Percentiles rank a stretch among this genome's conserved stretches.
These are phyloP conservation scores for Rhynchomys soricoides DNA, from an alignment of 2,113 vertebrate species.

Conservation along the genomic window DNA sequence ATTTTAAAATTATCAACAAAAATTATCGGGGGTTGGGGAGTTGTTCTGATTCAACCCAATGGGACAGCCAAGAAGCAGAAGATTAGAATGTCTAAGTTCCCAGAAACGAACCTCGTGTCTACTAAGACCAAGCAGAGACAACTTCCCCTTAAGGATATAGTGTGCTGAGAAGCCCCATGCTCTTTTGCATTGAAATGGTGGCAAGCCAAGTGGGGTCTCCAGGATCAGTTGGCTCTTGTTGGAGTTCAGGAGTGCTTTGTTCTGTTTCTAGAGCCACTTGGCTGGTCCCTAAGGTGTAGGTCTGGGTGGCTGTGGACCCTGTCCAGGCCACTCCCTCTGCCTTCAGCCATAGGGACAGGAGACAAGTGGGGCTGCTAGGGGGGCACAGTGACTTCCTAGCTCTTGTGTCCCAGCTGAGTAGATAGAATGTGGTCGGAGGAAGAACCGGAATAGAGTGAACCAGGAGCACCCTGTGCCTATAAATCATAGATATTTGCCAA, in stretches of 20 bases:
- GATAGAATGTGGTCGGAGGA: background rate
- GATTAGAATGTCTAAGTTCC: background rate
- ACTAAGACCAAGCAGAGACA: background rate
- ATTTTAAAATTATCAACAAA: background rate
- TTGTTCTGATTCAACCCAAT: constrained; percentile 19
- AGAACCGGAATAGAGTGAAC: background rate
- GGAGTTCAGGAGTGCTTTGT: too few relatives aligned
- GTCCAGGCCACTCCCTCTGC: accelerated
- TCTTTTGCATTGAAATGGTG: background rate
- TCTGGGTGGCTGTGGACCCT: background rate
- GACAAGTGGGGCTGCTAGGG: too few relatives aligned
- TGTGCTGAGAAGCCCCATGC: background rate
- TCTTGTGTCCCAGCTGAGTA: background rate
- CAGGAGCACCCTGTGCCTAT: background rate
- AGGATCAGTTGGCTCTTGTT: background rate
- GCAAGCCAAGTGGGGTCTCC: accelerated
- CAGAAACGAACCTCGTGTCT: background rate
- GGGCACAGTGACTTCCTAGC: background rate
- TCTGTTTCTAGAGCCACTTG: background rate
- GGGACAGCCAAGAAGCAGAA: background rate
- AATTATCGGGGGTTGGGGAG: background rate
- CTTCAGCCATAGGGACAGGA: accelerated
- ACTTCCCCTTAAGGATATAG: background rate
- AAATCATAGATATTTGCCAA: constrained; percentile 9
- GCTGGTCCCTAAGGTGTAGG: background rate